phyloP scores from a whole-genome alignment of 2,113 vertebrate genomes.

The Chionomys nivalis region DNA sequence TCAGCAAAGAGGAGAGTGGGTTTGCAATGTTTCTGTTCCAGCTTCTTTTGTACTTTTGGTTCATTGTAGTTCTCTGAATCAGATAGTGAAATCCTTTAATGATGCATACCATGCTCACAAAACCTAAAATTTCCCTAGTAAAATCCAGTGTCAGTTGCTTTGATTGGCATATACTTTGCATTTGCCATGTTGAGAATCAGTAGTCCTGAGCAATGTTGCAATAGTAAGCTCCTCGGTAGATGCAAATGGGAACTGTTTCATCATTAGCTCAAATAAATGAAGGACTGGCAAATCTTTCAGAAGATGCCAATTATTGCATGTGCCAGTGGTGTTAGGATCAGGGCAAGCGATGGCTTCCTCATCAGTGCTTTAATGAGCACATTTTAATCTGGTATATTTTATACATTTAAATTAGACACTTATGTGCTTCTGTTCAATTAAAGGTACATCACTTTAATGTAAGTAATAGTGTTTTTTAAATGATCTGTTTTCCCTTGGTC shows the following conservation, averaged over 20 bases:
- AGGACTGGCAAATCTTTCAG: not conserved
- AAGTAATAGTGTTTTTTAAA: not conserved
- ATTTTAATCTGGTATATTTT: not conserved
- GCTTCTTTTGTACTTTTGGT: not conserved
- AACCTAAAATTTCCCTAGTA: not conserved
- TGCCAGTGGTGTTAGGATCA: not conserved
- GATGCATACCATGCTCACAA: not conserved
- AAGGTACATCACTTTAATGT: not conserved
- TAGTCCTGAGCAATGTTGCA: not conserved
- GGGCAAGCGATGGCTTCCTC: not conserved
- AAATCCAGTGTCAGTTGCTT: not conserved
- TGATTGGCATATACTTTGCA: not conserved
- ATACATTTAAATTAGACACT: not conserved
- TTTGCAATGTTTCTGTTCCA: not conserved
- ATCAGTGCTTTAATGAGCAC: not conserved
- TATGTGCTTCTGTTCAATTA: not conserved
- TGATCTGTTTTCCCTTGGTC: not conserved
- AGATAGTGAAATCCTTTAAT: not conserved
- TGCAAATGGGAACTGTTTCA: conserved; percentile 1
- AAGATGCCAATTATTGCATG: not conserved
- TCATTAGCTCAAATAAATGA: conserved; percentile 6
- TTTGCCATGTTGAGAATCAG: not conserved
- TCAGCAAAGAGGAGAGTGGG: not conserved
- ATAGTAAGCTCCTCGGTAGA: not conserved
- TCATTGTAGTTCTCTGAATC: not conserved